Evolutionary conservation across 2,888 invertebrate genomes (phyloP).

Genomic region (Amphipoea lucens): DNA sequence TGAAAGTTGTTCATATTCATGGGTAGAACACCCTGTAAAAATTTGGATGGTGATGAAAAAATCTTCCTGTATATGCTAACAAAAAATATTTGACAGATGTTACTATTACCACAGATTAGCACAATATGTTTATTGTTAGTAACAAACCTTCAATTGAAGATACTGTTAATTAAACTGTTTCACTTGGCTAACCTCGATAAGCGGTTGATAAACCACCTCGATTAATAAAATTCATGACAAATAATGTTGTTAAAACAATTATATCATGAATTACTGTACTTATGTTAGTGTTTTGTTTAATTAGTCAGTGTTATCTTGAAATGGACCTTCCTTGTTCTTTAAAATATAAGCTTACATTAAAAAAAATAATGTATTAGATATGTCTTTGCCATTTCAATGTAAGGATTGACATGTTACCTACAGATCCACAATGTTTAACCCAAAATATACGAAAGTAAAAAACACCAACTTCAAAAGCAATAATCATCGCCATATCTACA

Average conservation of each 20-base stretch:
- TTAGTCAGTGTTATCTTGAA: not conserved
- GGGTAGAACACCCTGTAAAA: too few species aligned
- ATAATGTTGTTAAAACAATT: slow-evolving; percentile 11
- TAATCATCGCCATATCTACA: too few species aligned
- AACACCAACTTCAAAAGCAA: too few species aligned
- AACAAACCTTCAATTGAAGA: slow-evolving; percentile 7
- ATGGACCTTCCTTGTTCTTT: not conserved
- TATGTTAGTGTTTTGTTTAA: not conserved
- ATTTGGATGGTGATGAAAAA: too few species aligned
- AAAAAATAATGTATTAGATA: too few species aligned
- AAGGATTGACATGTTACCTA: not conserved
- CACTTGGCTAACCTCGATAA: slow-evolving; percentile 25
- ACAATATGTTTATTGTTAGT: not conserved
- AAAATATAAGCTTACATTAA: not conserved
- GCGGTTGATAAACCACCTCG: slow-evolving; percentile 1
- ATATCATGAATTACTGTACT: not conserved
- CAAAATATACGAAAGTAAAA: too few species aligned
- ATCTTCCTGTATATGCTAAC: too few species aligned
- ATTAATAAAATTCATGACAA: slow-evolving; percentile 18
- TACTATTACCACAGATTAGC: not conserved
- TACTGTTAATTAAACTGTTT: slow-evolving; percentile 37
- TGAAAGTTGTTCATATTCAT: too few species aligned
- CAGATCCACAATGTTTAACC: not conserved
- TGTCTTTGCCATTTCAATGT: too few species aligned
- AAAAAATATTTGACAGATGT: not conserved